Evolutionary conservation across 2,113 vertebrate genomes (phyloP).

Genomic region (Lamprologus speciosus): DNA sequence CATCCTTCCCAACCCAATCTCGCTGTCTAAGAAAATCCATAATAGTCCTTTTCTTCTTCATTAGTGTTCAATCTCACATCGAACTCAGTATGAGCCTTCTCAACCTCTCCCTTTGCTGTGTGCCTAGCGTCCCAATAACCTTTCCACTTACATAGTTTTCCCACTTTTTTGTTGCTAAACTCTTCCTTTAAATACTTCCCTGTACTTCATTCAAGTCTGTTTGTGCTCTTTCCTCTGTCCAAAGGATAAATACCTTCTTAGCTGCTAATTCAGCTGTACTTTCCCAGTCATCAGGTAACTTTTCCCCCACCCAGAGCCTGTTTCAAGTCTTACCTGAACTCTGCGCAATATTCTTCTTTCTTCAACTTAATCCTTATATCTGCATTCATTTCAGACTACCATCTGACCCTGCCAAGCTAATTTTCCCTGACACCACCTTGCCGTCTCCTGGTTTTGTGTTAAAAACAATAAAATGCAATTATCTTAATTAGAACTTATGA

Average conservation of each 20-base stretch:
- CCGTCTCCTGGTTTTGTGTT: background rate
- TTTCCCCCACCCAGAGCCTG: background rate
- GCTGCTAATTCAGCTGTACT: background rate
- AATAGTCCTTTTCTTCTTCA: background rate
- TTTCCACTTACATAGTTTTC: background rate
- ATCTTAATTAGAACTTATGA: background rate
- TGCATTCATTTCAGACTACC: background rate
- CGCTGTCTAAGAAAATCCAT: rapidly evolving
- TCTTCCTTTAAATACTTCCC: background rate
- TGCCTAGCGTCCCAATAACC: background rate
- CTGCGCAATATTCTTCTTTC: background rate
- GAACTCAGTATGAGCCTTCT: background rate
- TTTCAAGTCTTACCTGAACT: background rate
- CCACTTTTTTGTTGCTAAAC: background rate
- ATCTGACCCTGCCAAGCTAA: background rate
- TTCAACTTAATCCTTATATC: background rate
- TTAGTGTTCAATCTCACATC: background rate
- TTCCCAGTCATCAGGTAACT: background rate
- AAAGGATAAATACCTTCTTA: background rate
- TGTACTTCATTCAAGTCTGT: background rate
- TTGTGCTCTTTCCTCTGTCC: background rate
- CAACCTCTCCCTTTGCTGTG: background rate
- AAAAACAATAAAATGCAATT: background rate
- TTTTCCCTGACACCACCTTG: background rate
- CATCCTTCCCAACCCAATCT: rapidly evolving